These are phyloP conservation scores for Lordiphosa stackelbergi DNA, from an alignment of 1,140 invertebrate species.

Conservation along the genomic window DNA sequence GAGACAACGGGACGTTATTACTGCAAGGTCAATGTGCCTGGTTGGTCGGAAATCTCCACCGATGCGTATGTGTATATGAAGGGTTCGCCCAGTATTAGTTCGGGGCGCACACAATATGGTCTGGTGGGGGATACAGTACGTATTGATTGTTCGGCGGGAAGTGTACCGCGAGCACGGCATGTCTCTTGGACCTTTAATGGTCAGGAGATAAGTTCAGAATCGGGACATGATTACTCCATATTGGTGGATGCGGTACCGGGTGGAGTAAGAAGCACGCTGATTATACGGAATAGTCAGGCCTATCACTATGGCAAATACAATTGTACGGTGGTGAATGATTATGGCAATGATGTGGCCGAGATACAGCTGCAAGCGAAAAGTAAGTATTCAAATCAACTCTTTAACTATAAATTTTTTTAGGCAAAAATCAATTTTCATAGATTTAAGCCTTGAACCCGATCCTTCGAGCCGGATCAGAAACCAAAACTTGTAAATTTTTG, in stretches of 20 bases:
- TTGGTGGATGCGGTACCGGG: slow-evolving; percentile 81
- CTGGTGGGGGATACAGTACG: slow-evolving; percentile 86
- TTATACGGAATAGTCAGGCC: slow-evolving; percentile 88
- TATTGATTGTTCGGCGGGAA: slow-evolving; percentile 92
- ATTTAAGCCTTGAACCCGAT: too few relatives aligned
- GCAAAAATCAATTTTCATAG: too few relatives aligned
- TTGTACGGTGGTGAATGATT: slow-evolving; percentile 94
- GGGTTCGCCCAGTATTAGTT: slow-evolving; percentile 90
- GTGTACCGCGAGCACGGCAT: slow-evolving; percentile 90
- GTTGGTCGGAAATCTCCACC: slow-evolving; percentile 90
- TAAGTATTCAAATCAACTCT: slow-evolving; percentile 81
- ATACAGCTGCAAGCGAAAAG: slow-evolving; percentile 88
- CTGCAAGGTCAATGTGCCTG: slow-evolving; percentile 89
- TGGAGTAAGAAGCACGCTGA: slow-evolving; percentile 87
- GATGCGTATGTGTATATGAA: slow-evolving; percentile 91
- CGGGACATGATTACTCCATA: slow-evolving; percentile 82
- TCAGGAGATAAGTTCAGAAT: slow-evolving; percentile 84
- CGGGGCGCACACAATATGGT: slow-evolving; percentile 86
- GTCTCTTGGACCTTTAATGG: slow-evolving; percentile 91
- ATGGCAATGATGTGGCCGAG: slow-evolving; percentile 90
- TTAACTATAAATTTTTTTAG: too few relatives aligned
- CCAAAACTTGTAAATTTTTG: too few relatives aligned
- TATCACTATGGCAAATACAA: slow-evolving; percentile 95
- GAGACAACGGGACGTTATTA: slow-evolving; percentile 91
- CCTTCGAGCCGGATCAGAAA: not conserved